Evolutionary conservation across 2,797 vertebrate species (phyloP).

Genomic region (Neosalanx taihuensis): DNA sequence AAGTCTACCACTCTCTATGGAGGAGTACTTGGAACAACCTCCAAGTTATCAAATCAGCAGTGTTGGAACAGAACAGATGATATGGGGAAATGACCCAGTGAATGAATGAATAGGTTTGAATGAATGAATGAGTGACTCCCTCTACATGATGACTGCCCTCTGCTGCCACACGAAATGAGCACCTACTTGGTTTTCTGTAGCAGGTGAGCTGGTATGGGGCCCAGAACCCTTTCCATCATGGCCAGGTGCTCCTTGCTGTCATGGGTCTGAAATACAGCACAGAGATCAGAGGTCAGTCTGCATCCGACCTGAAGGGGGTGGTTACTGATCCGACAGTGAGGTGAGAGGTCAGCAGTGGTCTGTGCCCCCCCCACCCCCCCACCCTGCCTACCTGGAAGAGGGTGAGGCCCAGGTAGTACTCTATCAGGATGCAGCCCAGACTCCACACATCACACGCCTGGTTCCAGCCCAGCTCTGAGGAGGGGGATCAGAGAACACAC

Average conservation of each 20-base stretch:
- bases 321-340: too few relatives aligned
- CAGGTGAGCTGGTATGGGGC: constrained; percentile 73
- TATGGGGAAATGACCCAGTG: too few relatives aligned
- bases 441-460: constrained; percentile 89
- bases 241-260: constrained; percentile 88
- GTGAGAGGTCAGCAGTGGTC: background rate
- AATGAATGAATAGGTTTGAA: too few relatives aligned
- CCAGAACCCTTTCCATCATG: constrained; percentile 93
- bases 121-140: too few relatives aligned
- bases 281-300: background rate
- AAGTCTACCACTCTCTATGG: too few relatives aligned
- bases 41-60: too few relatives aligned
- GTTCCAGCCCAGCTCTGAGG: constrained; percentile 82
- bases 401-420: constrained; percentile 82
- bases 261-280: constrained; percentile 71
- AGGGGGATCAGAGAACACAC: background rate
- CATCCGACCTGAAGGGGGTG: background rate
- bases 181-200: constrained; percentile 42
- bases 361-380: too few relatives aligned
- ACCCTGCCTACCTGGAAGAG: constrained; percentile 75
- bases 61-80: too few relatives aligned
- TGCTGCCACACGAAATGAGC: background rate
- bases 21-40: too few relatives aligned
- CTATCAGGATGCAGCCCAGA: constrained; percentile 83
- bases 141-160: too few relatives aligned